Evolutionary conservation across 2,797 vertebrate genomes (phyloP).

Genomic region (Micromesistius poutassou): DNA sequence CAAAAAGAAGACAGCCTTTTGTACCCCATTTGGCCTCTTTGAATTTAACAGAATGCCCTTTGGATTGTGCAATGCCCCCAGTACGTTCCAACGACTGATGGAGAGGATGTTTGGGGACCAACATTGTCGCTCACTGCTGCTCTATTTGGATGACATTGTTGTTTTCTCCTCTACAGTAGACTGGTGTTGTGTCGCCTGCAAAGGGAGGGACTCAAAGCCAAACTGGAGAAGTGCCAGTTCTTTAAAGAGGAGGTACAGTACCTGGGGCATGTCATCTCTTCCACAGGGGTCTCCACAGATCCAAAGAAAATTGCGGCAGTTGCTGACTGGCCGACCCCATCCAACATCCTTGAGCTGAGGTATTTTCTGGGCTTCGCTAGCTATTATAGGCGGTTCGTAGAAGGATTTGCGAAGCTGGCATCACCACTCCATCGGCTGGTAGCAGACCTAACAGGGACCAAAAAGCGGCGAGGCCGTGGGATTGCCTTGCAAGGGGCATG

Average conservation of each 20-base stretch:
- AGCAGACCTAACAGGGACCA: neutral
- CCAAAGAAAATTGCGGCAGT: neutral
- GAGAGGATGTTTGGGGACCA: constrained; percentile 8
- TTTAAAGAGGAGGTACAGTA: constrained; percentile 12
- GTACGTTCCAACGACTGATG: constrained; percentile 5
- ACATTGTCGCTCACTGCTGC: neutral
- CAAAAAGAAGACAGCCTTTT: constrained; percentile 4
- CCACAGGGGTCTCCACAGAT: neutral
- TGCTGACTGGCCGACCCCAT: neutral
- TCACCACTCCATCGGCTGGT: neutral
- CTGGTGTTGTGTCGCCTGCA: too few species aligned
- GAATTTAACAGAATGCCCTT: constrained; percentile 1
- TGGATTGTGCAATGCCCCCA: too few species aligned
- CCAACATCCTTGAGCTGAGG: neutral
- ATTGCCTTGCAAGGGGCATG: neutral
- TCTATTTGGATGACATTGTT: constrained; percentile 5
- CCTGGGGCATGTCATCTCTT: neutral
- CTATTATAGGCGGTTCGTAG: neutral
- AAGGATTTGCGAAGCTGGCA: neutral
- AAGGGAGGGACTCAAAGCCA: too few species aligned
- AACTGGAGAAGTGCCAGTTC: neutral
- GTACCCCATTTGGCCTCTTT: neutral
- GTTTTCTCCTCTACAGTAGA: constrained; percentile 5
- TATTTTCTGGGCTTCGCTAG: neutral
- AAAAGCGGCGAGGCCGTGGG: neutral